Evolutionary conservation across 2,113 vertebrate species (phyloP), one percentile per base, ranked within the genome.

Genomic region (Elgaria multicarinata): DNA sequence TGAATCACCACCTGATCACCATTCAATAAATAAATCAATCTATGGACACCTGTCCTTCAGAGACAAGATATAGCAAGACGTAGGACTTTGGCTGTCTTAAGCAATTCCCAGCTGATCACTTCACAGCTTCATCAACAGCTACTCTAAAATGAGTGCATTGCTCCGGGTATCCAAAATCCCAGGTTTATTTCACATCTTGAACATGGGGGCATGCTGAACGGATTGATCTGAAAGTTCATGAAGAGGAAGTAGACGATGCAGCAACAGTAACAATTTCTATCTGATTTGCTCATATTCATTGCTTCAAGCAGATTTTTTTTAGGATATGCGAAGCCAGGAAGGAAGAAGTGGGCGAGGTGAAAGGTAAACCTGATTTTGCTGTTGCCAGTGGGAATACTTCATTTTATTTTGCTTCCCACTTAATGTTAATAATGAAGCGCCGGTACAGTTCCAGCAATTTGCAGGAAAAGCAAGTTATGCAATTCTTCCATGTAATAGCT

Each of bases 401-500:
- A 69, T 94, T 92, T 94, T 88, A 87, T 96, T 92, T 91, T 91
- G 50, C 74, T 95, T 85, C 88, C 58, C 93, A 67, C 55, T 88
- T 95, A 92, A 95, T 94, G 92, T 94, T 95, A 95, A 95, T 95
- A 96, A 95, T 88, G 94, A 92, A 94, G 90, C 90, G 87, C 91
- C 85, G 94, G 92, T 84, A 0, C 3, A 85, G 91, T 88, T 92
- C 77, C 90, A 93, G 93, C 0, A 78, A 93, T 95, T 95, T 93
- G 87, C 89, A 92, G 89, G 39, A 94, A 93, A 92, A 64, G 81
- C 79, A 94, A 94, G 90, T 96, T 96, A 96, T 92, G 87, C 94
- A 96, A 96, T 92, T 93, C 94, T 94, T 95, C 1, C 0, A 88
- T 81, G 91, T 92, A 95, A 93, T 95, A 95, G 85, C 93, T 95